Base-by-base conservation (phyloP, 2,888 invertebrate genomes). In the Imbricaverruca yamaguchii region DNA sequence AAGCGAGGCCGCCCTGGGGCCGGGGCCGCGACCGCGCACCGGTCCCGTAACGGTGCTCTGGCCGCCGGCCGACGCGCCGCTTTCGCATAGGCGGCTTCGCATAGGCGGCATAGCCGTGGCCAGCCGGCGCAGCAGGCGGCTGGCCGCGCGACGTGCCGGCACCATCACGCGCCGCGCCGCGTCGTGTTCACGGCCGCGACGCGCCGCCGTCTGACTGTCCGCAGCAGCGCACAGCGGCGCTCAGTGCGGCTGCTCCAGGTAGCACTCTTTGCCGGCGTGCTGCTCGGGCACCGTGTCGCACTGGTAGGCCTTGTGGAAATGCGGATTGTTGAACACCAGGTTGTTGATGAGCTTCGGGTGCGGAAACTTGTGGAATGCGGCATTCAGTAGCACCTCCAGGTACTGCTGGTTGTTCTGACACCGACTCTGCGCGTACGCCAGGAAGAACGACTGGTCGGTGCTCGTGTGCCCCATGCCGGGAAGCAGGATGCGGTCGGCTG, bases 361-460 rank as follows among this genome's bases (percentile, higher is more conserved):
- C 23, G 79, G 79, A 23, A 57, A 79, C 79, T 79, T 79, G 57
- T 79, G 79, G 79, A 79, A 79, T 18, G 57, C 79, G 57, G 79
- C 79, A 57, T 79, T 79, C 23, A 79, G 79, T 18, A 79, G 57
- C 57, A 79, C 79, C 57, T 79, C 79, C 25, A 79, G 25, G 25
- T 57, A 79, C 23, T 13, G 21, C 57, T 79, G 79, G 79, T 79
- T 79, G 79, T 79, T 79, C 57, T 79, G 79, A 15, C 79, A 79
- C 57, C 79, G 79, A 25, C 79, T 79, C 79, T 79, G 79, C 23
- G 79, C 79, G 79, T 79, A 79, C 25, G 79, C 56, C 13, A 79
- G 57, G 79, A 79, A 79, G 57, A 79, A 79, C 13, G 79, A 57
- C 79, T 79, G 79, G 25, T 79, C 79, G 56, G 79, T 79, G 79